Conservation (phyloP, 2,797 vertebrate genomes). For the Eurystomus glaucurus region DNA sequence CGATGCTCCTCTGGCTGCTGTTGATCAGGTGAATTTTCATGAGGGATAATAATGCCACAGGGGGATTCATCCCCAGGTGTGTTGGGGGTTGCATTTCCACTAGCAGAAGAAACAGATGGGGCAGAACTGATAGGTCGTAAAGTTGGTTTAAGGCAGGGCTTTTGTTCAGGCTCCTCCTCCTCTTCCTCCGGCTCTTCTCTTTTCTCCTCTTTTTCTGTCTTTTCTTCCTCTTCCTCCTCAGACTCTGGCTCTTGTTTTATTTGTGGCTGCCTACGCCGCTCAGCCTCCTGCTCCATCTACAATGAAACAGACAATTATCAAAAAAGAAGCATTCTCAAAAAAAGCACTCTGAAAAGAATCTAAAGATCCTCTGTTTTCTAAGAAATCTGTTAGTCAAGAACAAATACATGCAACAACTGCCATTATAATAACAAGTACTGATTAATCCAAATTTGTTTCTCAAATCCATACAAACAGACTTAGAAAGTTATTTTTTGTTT, state of each 20-base stretch:
- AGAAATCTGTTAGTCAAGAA: not conserved
- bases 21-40: conserved; percentile 96
- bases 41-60: conserved; percentile 98
- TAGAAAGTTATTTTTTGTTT: not conserved
- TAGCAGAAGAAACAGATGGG: conserved; percentile 95
- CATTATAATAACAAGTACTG: not conserved
- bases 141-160: conserved; percentile 95
- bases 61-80: conserved; percentile 96
- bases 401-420: not conserved
- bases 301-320: not conserved
- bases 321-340: not conserved
- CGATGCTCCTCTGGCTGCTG: conserved; percentile 94
- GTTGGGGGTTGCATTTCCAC: conserved; percentile 93
- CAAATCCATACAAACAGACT: not conserved
- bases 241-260: conserved; percentile 94
- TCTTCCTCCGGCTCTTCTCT: conserved; percentile 88
- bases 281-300: conserved; percentile 97
- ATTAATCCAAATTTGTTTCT: not conserved
- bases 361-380: not conserved
- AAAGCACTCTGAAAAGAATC: not conserved
- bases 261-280: conserved; percentile 93
- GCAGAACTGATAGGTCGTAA: conserved; percentile 95
- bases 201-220: conserved; percentile 90
- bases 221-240: conserved; percentile 91
- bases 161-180: conserved; percentile 89